Evolutionary conservation across 2,797 vertebrate genomes (phyloP).

Genomic region (Streptopelia turtur): DNA sequence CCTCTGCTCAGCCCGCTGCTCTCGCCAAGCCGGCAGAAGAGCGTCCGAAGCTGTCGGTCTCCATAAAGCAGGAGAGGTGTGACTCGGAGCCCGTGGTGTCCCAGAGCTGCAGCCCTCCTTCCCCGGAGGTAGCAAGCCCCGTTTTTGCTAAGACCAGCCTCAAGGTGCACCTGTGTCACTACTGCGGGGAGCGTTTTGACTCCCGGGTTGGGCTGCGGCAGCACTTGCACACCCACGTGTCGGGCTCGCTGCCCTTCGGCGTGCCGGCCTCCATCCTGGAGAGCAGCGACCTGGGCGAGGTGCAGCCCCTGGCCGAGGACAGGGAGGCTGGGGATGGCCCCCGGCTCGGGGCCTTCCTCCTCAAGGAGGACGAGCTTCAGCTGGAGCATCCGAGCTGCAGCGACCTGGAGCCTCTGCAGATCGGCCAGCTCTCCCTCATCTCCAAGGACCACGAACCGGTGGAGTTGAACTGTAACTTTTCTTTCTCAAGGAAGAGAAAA

Average conservation of each 20-base stretch:
- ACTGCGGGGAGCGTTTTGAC: conserved; percentile 91
- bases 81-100: conserved; percentile 82
- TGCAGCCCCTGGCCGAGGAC: conserved; percentile 80
- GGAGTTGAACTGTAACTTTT: conserved; percentile 84
- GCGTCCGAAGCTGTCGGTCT: conserved; percentile 70
- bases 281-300: conserved; percentile 84
- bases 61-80: conserved; percentile 89
- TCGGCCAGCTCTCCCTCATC: conserved; percentile 85
- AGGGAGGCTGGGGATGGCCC: conserved; percentile 72
- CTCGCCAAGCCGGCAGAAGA: conserved; percentile 82
- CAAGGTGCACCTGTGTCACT: conserved; percentile 87
- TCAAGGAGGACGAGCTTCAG: conserved; percentile 69
- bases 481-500: conserved; percentile 91
- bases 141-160: conserved; percentile 78
- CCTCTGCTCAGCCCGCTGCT: conserved; percentile 75
- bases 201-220: conserved; percentile 87
- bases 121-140: conserved; percentile 75
- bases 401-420: conserved; percentile 85
- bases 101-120: conserved; percentile 72
- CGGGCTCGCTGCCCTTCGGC: conserved; percentile 81
- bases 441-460: conserved; percentile 80
- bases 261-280: conserved; percentile 84
- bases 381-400: conserved; percentile 72
- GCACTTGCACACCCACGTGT: conserved; percentile 90
- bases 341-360: conserved; percentile 65